Conservation (phyloP, 2,888 invertebrate genomes). For the Lasioglossum calceatum region DNA sequence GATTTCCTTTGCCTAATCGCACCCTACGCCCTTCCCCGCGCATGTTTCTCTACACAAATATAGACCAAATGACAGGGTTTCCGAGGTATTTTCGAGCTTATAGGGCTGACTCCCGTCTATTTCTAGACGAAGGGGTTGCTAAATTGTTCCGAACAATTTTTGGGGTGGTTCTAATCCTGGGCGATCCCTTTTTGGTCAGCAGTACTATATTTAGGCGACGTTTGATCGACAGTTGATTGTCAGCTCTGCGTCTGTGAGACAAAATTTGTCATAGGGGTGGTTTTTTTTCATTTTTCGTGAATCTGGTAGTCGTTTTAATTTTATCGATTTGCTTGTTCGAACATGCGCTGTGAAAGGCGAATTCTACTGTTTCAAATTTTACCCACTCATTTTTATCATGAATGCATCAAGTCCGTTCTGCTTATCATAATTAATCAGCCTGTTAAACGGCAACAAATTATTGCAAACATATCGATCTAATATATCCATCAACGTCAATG, state of each 20-base stretch:
- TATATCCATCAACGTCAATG: neutral
- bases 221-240: neutral
- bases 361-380: too few species aligned
- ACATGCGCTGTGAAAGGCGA: neutral
- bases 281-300: neutral
- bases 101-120: neutral
- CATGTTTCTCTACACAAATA: neutral
- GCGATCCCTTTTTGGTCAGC: neutral
- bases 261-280: neutral
- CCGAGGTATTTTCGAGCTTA: neutral
- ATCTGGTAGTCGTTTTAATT: neutral
- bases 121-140: neutral
- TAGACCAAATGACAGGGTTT: conserved; percentile 18
- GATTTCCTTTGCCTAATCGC: neutral
- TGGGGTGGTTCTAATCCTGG: neutral
- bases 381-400: neutral
- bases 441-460: neutral
- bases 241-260: neutral
- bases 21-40: neutral
- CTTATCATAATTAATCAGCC: neutral
- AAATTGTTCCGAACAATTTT: neutral
- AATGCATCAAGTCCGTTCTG: neutral
- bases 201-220: neutral
- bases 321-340: neutral
- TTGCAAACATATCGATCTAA: neutral